Percentiles rank a stretch among this genome's conserved stretches.
Evolutionary conservation across 2,888 invertebrate species (phyloP).

Genomic region (Ecdyonurus torrentis): DNA sequence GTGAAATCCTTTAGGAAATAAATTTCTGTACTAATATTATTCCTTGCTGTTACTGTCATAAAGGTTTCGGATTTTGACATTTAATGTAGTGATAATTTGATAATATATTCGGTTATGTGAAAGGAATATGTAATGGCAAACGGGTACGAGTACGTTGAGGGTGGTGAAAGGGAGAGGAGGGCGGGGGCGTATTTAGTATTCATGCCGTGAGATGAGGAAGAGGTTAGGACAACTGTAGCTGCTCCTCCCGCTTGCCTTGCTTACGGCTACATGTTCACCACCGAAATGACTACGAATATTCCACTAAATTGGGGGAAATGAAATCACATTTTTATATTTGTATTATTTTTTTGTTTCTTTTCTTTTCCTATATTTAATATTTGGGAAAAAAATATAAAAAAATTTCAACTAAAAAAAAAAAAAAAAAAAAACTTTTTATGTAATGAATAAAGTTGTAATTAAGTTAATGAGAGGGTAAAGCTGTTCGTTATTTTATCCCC

Average conservation of each 20-base stretch:
- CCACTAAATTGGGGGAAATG: not conserved
- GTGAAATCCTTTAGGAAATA: no score
- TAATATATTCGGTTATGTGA: slow-evolving; percentile 4
- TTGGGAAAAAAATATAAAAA: no score
- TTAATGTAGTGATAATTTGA: slow-evolving; percentile 3
- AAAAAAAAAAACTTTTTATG: no score
- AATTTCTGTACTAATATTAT: not conserved
- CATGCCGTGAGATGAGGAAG: slow-evolving; percentile 1
- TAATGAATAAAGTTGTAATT: no score
- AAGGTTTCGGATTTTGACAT: not conserved
- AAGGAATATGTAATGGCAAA: not conserved
- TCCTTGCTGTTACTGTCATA: not conserved
- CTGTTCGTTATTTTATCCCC: no score
- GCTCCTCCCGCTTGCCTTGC: no score
- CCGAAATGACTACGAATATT: not conserved
- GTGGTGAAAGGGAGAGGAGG: not conserved
- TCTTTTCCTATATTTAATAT: no score
- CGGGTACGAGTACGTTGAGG: not conserved
- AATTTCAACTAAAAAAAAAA: no score
- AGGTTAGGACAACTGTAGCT: not conserved
- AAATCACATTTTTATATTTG: not conserved
- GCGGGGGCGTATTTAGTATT: not conserved
- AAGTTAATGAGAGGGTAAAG: no score
- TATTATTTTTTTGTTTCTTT: not conserved
- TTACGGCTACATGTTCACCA: not conserved